These are phyloP conservation scores for Lithobates pipiens DNA, from an alignment of 2,797 vertebrate species.

Conservation along the genomic window DNA sequence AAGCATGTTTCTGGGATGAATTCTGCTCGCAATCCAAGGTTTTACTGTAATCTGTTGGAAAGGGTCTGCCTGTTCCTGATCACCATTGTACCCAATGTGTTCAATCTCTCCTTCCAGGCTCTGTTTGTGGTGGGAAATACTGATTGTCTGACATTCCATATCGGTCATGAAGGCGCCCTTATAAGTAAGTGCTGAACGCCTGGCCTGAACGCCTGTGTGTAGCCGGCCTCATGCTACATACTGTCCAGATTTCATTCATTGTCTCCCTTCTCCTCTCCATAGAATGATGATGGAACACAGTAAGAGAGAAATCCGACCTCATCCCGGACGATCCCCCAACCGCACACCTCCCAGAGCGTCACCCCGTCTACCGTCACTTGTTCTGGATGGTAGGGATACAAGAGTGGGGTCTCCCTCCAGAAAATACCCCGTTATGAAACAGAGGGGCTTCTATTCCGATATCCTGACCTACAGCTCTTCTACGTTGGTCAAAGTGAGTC, in stretches of 20 bases:
- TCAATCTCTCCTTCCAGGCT: no score
- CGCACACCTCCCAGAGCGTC: not conserved
- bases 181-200: no score
- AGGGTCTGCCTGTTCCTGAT: no score
- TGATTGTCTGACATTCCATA: no score
- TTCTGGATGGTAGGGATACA: slow-evolving; percentile 33
- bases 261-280: not conserved
- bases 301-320: slow-evolving; percentile 50
- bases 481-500: slow-evolving; percentile 72
- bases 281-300: slow-evolving; percentile 65
- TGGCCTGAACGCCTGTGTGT: no score
- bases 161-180: no score
- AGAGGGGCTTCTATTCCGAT: slow-evolving; percentile 76
- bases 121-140: no score
- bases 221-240: not conserved
- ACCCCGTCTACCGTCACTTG: slow-evolving; percentile 5
- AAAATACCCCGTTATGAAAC: slow-evolving; percentile 68
- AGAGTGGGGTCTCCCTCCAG: slow-evolving; percentile 60
- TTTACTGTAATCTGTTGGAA: no score
- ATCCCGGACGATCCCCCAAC: slow-evolving; percentile 47
- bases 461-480: slow-evolving; percentile 69
- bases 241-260: not conserved
- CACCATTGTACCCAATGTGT: no score
- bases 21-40: no score
- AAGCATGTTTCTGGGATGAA: no score